Base-by-base conservation (phyloP, 2,113 vertebrate species). In the Gopherus evgoodei region DNA sequence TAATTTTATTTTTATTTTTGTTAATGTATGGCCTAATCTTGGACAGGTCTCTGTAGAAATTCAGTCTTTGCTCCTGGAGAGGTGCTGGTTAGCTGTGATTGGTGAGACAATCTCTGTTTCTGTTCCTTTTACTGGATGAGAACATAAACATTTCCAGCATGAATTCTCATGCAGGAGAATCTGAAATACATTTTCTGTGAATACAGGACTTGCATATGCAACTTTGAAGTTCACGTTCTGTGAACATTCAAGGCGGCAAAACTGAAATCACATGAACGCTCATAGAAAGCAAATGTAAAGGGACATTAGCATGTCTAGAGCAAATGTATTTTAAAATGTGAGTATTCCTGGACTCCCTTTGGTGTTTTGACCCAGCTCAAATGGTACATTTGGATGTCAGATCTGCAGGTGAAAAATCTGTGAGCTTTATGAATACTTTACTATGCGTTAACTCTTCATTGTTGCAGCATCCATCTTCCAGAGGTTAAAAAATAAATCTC, bases 221-320 rank as follows among this genome's bases (percentile, higher is more conserved):
- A 54, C 38, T 49, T 14, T 54, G 10, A 2, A 1, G 49, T 0
- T 78, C 52, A 57, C 0, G 0, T 9, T 49, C 50, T 4, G 29
- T 81, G 50, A n/a, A 11, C 88, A 54, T 50, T 19, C 50, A 35
- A 44, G 54, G 57, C 42, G 21, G 3, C 54, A 76, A 25, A 11
- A 42, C 31, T 49, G 42, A 82, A 22, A 1, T 2, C 76, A 91
- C 24, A 76, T 25, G 38, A 42, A 6, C 13, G 17, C 49, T 4
- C 29, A 47, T 56, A 24, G 31, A 69, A 35, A 12, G 49, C 29
- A 24, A 11, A 42, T 11, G 24, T 56, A n/a, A 44, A 44, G 50
- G 12, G 31, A 31, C 44, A 78, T 47, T 14, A 47, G 25, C 42
- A 78, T 14, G 25, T 14, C 65, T 87, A 49, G 81, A 65, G 59